These are phyloP conservation scores for Nomada ruficornis DNA, from an alignment of 2,888 invertebrate species.

Conservation along the genomic window DNA sequence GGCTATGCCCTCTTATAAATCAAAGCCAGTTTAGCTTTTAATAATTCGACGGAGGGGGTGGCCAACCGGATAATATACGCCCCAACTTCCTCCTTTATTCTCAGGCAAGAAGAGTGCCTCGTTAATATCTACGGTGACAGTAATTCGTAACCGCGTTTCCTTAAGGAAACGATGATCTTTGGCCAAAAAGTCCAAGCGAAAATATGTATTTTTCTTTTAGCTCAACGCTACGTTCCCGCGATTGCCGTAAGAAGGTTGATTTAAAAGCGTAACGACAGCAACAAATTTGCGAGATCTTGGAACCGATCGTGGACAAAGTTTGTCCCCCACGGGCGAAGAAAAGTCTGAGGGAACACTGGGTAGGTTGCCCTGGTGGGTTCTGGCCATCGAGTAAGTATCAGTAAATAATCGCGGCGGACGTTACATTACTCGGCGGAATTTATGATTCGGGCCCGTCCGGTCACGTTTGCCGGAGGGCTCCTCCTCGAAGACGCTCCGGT, in stretches of 20 bases:
- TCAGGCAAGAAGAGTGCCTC: conserved; percentile 39
- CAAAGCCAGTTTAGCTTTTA: conserved; percentile 83
- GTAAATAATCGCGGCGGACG: conserved; percentile 83
- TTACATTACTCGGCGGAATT: conserved; percentile 82
- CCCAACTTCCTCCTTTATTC: conserved; percentile 75
- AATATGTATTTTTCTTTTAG: neutral
- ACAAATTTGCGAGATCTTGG: neutral
- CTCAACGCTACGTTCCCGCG: too few relatives aligned
- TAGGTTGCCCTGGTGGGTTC: conserved; percentile 66
- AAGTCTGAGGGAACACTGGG: conserved; percentile 68
- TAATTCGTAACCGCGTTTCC: conserved; percentile 53
- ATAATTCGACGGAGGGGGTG: conserved; percentile 77
- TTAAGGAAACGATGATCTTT: neutral
- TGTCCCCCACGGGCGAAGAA: conserved; percentile 40
- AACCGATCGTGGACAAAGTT: neutral
- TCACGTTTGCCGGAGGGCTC: conserved; percentile 77
- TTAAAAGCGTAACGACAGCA: neutral
- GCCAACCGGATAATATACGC: conserved; percentile 76
- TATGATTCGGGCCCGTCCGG: conserved; percentile 81
- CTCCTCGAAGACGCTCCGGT: conserved; percentile 70
- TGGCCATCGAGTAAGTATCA: conserved; percentile 79
- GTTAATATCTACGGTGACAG: conserved; percentile 56
- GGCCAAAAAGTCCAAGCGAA: neutral
- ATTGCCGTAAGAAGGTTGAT: too few relatives aligned
- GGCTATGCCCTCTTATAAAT: conserved; percentile 82